Evolutionary conservation across 1,140 invertebrate species (phyloP).

Genomic region (Lasaia peninsularis): DNA sequence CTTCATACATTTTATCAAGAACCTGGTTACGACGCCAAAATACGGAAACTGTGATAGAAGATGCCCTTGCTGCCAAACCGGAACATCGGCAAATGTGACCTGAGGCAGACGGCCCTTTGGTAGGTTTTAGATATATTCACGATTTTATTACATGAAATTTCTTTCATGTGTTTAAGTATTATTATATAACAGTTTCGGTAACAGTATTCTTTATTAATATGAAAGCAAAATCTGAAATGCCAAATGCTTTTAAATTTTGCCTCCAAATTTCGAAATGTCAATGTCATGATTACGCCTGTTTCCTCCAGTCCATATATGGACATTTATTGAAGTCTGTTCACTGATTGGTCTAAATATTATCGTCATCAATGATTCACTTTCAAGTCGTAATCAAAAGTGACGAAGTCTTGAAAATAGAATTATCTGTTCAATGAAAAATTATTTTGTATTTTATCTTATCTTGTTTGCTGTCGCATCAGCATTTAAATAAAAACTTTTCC

Average conservation of each 20-base stretch:
- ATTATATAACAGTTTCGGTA: no score
- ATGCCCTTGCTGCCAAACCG: no score
- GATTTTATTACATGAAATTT: no score
- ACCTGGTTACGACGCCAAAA: no score
- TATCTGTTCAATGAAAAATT: conserved; percentile 36
- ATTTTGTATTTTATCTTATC: conserved; percentile 51
- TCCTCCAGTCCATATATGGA: conserved; percentile 70
- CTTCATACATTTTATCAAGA: no score
- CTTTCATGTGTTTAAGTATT: no score
- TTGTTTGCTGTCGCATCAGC: conserved; percentile 19
- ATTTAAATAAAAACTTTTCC: conserved; percentile 39
- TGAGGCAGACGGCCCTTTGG: no score
- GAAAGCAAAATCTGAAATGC: no score
- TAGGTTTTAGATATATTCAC: no score
- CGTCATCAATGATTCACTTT: conserved; percentile 67
- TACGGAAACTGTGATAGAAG: no score
- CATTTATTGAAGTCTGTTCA: conserved; percentile 63
- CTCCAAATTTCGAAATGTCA: conserved; percentile 43
- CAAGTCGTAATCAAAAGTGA: conserved; percentile 42
- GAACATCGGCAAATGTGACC: no score
- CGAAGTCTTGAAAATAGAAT: conserved; percentile 34
- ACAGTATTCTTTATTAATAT: no score
- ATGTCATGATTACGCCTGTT: conserved; percentile 35
- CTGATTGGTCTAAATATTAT: conserved; percentile 55
- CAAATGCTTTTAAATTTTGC: conserved; percentile 10